Conservation (phyloP, 2,797 vertebrate species). For the Coregonus ussuriensis region DNA sequence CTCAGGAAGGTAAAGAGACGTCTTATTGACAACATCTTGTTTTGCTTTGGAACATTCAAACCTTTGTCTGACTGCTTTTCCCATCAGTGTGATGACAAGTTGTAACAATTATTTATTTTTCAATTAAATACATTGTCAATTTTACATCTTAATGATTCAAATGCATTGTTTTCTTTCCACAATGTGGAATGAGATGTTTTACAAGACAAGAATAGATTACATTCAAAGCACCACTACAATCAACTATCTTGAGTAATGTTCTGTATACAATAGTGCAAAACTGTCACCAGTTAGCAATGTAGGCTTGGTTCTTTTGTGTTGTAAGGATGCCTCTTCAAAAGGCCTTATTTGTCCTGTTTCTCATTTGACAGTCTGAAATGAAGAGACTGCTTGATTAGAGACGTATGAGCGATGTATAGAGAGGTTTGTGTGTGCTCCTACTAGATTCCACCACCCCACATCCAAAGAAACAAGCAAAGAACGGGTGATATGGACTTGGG, state of each 20-base stretch:
- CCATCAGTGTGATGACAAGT: constrained; percentile 53
- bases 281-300: constrained; percentile 29
- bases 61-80: constrained; percentile 41
- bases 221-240: constrained; percentile 36
- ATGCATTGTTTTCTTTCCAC: constrained; percentile 55
- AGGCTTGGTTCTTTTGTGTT: constrained; percentile 3
- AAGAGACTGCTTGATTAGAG: neutral
- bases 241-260: constrained; percentile 5
- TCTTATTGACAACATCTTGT: constrained; percentile 45
- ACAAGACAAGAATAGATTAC: constrained; percentile 10
- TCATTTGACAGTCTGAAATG: neutral
- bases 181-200: constrained; percentile 52
- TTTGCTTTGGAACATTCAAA: constrained; percentile 42
- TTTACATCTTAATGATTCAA: constrained; percentile 46
- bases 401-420: neutral
- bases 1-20: constrained; percentile 40
- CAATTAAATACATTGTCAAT: constrained; percentile 45
- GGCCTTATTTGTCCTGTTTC: neutral
- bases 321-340: neutral
- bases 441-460: neutral
- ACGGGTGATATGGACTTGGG: neutral
- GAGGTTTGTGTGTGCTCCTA: neutral
- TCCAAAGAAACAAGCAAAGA: neutral
- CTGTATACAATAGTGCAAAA: constrained; percentile 11
- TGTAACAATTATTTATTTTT: constrained; percentile 52